Percentiles rank a stretch among this genome's conserved stretches.
These are phyloP conservation scores for Rhagoletis pomonella DNA, from an alignment of 1,140 invertebrate species.

Conservation along the genomic window DNA sequence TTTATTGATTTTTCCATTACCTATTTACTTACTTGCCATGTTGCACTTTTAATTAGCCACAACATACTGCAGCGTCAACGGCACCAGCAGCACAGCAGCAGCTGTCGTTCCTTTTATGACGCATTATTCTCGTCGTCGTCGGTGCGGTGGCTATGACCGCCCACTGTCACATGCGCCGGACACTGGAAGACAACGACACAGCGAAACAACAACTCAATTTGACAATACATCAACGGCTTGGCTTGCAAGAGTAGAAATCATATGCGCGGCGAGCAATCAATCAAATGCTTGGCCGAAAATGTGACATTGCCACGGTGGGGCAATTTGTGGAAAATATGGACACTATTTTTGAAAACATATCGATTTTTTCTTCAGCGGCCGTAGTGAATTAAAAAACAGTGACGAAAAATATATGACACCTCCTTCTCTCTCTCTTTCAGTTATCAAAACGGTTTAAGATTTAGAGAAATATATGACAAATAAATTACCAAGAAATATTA, in stretches of 20 bases:
- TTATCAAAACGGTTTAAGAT: too few species aligned
- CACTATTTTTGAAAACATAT: too few species aligned
- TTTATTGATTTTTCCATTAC: constrained; percentile 29
- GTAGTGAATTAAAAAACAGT: too few species aligned
- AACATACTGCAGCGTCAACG: too few species aligned
- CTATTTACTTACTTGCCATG: neutral
- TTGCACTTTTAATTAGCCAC: constrained; percentile 40
- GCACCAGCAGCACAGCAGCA: neutral
- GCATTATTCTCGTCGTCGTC: too few species aligned
- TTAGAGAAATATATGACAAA: too few species aligned
- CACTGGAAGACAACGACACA: constrained; percentile 30
- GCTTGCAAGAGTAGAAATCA: constrained; percentile 11
- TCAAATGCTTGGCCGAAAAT: constrained; percentile 7
- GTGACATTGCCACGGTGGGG: neutral
- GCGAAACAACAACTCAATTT: constrained; percentile 40
- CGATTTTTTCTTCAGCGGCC: too few species aligned
- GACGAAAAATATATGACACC: too few species aligned
- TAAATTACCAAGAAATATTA: too few species aligned
- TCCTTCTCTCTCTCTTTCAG: too few species aligned
- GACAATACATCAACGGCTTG: constrained; percentile 48
- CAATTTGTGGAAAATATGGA: neutral
- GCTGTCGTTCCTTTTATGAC: neutral
- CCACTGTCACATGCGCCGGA: neutral
- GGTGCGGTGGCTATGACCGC: neutral
- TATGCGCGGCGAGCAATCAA: constrained; percentile 16